Base-by-base conservation (phyloP, 2,888 invertebrate species). In the Hirtodrosophila confusa region DNA sequence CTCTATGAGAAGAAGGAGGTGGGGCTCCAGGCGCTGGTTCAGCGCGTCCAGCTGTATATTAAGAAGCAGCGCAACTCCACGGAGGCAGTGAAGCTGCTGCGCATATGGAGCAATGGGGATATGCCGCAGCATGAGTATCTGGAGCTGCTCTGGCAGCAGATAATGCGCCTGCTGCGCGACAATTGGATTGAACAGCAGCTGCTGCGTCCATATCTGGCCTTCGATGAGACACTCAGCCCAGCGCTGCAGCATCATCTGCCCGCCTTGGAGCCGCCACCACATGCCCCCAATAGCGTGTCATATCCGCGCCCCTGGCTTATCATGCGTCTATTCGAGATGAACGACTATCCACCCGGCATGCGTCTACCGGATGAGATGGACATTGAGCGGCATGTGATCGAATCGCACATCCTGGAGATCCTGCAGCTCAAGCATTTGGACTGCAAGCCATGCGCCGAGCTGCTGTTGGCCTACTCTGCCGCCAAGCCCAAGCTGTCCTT, bases 111-210 rank as follows among this genome's bases (percentile, higher is more conserved):
- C 0, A 94, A 95, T 97, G 11, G 98, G 97, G 92, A 53, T 8
- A 12, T 61, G 58, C 95, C 98, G 0, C 99, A 99, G 53, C 97
- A 98, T 90, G 96, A 96, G 93, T 99, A 99, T 90, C 92, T 99
- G 69, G 99, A 99, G 89, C 98, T 98, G 89, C 93, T 99, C 3
- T 99, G 99, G 98, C 96, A 97, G 10, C 97, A 97, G 92, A 95
- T 98, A 31, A 94, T 96, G 75, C 97, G 98, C 89, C 92, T 99
- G 40, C 94, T 96, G 40, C 95, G 95, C 85, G 97, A 98, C 83
- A 97, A 97, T 90, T 99, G 99, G 99, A 95, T 96, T 17, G 98
- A 99, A 89, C 97, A 97, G 88, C 98, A 98, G 90, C 97, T 99
- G 85, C 95, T 96, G 0, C 94, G 99, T 37, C 98, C 99, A 0